These are phyloP conservation scores for Corythoichthys haematopterus DNA, from an alignment of 2,113 vertebrate genomes.

Conservation along the genomic window DNA sequence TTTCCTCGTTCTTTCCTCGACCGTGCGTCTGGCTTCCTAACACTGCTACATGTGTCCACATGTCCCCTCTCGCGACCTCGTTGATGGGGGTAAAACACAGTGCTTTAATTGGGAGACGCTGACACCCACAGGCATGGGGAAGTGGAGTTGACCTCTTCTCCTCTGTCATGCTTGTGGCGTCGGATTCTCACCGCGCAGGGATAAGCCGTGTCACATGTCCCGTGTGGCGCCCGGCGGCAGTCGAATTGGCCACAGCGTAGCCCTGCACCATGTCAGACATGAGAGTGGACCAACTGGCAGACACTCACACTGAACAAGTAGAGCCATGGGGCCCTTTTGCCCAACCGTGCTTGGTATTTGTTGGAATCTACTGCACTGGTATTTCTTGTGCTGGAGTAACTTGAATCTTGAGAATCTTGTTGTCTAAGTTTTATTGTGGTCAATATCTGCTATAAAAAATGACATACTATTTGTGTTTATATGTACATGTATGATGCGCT, in stretches of 20 bases:
- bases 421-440: too few species aligned
- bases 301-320: slow-evolving; percentile 17
- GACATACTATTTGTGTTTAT: too few species aligned
- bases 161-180: slow-evolving; percentile 27
- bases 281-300: slow-evolving; percentile 30
- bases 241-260: slow-evolving; percentile 27
- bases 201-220: slow-evolving; percentile 41
- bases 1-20: slow-evolving; percentile 30
- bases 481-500: too few species aligned
- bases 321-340: slow-evolving; percentile 7
- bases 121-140: slow-evolving; percentile 31
- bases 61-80: slow-evolving; percentile 52
- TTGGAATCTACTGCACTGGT: background rate
- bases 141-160: slow-evolving; percentile 45
- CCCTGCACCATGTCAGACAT: slow-evolving; percentile 34
- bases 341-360: background rate
- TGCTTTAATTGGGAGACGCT: slow-evolving; percentile 52
- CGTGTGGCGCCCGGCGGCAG: slow-evolving; percentile 27
- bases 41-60: slow-evolving; percentile 12
- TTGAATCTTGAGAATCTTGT: too few species aligned
- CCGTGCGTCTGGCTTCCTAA: slow-evolving; percentile 11
- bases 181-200: slow-evolving; percentile 19
- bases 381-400: slow-evolving; percentile 1
- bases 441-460: too few species aligned
- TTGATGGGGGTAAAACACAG: slow-evolving; percentile 50